phyloP scores from a whole-genome alignment of 2,888 invertebrate genomes.

The Drosophila robusta region DNA sequence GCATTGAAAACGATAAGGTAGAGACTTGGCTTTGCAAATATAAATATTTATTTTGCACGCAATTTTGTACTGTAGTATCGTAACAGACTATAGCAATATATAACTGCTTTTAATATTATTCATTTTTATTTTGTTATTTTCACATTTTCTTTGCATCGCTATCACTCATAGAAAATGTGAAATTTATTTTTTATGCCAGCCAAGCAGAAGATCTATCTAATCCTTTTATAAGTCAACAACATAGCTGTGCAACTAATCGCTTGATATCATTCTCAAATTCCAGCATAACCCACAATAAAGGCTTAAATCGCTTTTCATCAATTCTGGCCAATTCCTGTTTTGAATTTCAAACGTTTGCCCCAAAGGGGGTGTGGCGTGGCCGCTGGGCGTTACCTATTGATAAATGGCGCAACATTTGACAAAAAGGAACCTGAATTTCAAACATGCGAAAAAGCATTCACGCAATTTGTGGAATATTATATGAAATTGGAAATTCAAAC shows the following conservation, averaged over 20 bases:
- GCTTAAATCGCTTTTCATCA: slow-evolving; percentile 52
- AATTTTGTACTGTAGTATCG: no score
- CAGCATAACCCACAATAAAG: slow-evolving; percentile 20
- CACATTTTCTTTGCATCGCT: not conserved
- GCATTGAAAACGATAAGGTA: no score
- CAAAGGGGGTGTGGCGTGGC: slow-evolving; percentile 6
- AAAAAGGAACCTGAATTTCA: slow-evolving; percentile 18
- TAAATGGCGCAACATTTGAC: slow-evolving; percentile 44
- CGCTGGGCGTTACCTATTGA: slow-evolving; percentile 22
- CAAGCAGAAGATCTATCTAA: slow-evolving; percentile 8
- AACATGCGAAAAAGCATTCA: slow-evolving; percentile 14
- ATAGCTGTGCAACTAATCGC: slow-evolving; percentile 35
- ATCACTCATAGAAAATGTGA: not conserved
- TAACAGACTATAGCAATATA: not conserved
- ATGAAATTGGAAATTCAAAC: slow-evolving; percentile 32
- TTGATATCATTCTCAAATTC: slow-evolving; percentile 37
- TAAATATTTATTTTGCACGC: no score
- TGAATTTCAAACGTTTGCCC: slow-evolving; percentile 44
- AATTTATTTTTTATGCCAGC: not conserved
- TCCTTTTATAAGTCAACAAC: slow-evolving; percentile 4
- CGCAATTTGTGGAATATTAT: slow-evolving; percentile 34
- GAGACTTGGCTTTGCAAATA: no score
- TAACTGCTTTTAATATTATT: not conserved
- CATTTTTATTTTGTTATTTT: no score
- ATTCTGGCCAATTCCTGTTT: slow-evolving; percentile 49